Evolutionary conservation across 2,113 vertebrate genomes (phyloP), one percentile per base, ranked within the genome.

Genomic region (Alectura lathami): DNA sequence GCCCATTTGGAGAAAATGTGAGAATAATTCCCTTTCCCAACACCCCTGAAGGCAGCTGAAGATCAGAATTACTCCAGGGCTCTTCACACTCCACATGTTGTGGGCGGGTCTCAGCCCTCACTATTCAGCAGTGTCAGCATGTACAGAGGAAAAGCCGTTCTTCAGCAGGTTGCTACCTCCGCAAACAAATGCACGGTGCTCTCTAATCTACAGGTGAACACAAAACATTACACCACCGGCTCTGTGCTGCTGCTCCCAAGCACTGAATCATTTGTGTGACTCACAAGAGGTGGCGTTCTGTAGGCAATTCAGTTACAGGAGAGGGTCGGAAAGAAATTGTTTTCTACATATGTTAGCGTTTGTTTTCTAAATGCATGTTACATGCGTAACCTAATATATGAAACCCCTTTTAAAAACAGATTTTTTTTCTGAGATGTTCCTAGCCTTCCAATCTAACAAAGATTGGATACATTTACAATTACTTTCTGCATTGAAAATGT

Each of bases 401-500:
- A 75, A 79, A 6, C 26, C 6, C 12, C 56, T 64, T 20, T 59
- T 7, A 86, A 84, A 69, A 48, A 0, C 15, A 45, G 21, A 4
- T 14, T 16, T 17, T 23, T 9, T 63, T 76, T 11, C 24, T 22
- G 64, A 80, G 69, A 87, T 91, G 15, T 8, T 50, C n/a, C 42
- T 66, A 40, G 27, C 51, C 23, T 23, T 27, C 36, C 60, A 29
- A 63, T 29, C 17, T 40, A 63, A 18, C 36, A 63, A 40, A 40
- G 38, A 56, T 45, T 48, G 12, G 21, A 20, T 89, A 43, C 29
- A 91, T 24, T 81, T 48, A 64, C 43, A 72, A 91, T 91, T 82
- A 96, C 43, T 91, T 96, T 87, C 27, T 88, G 83, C 89, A 85
- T 64, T 94, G 86, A 96, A 96, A 87, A 91, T 89, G 59, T 68